These are phyloP conservation scores for Ploceus nigricollis DNA, from an alignment of 2,113 vertebrate genomes.

Conservation along the genomic window DNA sequence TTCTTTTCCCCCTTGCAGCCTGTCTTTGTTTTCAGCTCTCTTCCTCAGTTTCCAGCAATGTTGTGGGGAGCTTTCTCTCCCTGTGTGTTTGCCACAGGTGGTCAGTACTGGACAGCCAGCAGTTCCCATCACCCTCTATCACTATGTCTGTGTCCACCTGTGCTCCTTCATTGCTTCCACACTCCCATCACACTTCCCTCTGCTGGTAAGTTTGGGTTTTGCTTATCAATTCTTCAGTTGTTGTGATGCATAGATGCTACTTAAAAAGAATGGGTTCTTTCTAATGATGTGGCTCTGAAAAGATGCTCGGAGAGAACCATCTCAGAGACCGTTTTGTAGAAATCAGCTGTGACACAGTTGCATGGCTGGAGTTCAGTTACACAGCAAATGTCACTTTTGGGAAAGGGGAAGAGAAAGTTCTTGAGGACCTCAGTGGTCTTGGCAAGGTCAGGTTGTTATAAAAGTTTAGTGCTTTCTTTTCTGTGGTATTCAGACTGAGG, in stretches of 20 bases:
- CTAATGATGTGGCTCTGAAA: not conserved
- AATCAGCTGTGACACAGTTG: not conserved
- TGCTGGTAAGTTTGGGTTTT: constrained; percentile 78
- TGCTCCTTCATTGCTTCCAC: constrained; percentile 83
- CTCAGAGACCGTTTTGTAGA: not conserved
- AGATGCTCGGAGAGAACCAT: not conserved
- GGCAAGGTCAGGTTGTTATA: not conserved
- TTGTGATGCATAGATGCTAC: not conserved
- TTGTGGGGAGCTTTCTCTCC: constrained; percentile 79
- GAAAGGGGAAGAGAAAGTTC: not conserved
- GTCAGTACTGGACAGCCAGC: constrained; percentile 77
- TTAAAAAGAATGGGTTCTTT: not conserved
- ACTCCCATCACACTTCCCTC: constrained; percentile 74
- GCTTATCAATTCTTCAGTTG: not conserved
- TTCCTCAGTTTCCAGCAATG: constrained; percentile 83
- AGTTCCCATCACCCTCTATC: constrained; percentile 80
- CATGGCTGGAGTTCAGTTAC: not conserved
- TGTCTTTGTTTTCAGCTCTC: constrained; percentile 80
- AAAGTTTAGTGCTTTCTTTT: not conserved
- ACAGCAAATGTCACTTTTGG: not conserved
- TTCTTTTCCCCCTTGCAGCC: constrained; percentile 47
- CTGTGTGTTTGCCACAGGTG: constrained; percentile 79
- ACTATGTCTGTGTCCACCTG: constrained; percentile 85
- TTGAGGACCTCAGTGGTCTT: not conserved
- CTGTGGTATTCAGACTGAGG: not conserved